Evolutionary conservation across 2,113 vertebrate genomes (phyloP), one percentile per base, ranked within the genome.

Genomic region (Cephalopterus ornatus): DNA sequence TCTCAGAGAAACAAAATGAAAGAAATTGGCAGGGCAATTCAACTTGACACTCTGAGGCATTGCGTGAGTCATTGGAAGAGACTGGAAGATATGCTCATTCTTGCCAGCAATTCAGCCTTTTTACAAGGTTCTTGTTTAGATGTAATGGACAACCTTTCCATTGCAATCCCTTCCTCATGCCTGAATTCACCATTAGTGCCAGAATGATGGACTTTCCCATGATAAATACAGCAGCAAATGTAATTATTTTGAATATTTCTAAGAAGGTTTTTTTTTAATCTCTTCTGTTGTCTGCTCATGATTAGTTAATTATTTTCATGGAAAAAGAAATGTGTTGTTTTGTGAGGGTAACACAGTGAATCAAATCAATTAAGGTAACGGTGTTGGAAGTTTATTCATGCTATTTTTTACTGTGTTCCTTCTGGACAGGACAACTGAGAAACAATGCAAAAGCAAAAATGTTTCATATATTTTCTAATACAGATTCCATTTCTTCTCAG

Each of bases 1-100:
- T 94, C 86, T 93, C 94, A 93, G 94, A 97, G 92, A 84, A 96
- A 71, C 46, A 92, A 89, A 87, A 83, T 39, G 16, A 95, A 97
- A 85, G 70, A 70, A 82, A 92, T 97, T 97, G 95, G 85, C 92
- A 90, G 63, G 72, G 80, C 70, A 88, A 90, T 97, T 91, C 83
- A 88, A 30, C 47, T 86, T 93, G 94, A 88, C 53, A 58, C 56
- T 95, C 61, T 76, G 88, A 94, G 79, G 39, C 46, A 93, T 93
- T 95, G 71, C 1, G 2, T 21, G 94, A 93, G 88, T 75, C 93
- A 58, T 88, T 78, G 93, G 66, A 86, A 80, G 46, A 85, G 83
- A 77, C 28, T 50, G 39, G 92, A 83, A 94, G 78, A 59, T 52
- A 66, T 56, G 42, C 75, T 93, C 23, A 2, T 93, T 89, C 88